Base-by-base conservation (phyloP, 2,113 vertebrate genomes). In the Plecotus auritus region DNA sequence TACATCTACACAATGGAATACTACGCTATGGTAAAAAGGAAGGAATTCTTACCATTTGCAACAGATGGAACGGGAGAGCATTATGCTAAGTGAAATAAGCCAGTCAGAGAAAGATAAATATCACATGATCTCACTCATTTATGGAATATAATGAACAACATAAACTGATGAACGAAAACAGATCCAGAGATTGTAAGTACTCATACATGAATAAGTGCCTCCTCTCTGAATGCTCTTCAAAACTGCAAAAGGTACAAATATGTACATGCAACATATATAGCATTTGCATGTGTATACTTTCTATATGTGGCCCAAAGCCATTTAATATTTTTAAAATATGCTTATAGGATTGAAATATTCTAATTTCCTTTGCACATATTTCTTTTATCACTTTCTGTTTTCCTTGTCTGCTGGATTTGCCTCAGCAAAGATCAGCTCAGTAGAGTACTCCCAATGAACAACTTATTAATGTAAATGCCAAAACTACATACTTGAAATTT, bases 251-350 rank as follows among this genome's bases (percentile, higher is more conserved):
- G 49, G 66, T 69, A 90, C 64, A 78, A 66, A 66, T 32, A 69
- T n/a, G 82, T 42, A 30, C 9, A 61, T 91, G 4, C 7, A 56
- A 54, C 40, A 77, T 90, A n/a, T 76, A 59, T 73, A 80, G 47
- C 10, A 26, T 76, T 70, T 78, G 11, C 20, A 23, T 37, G 6
- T 86, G 20, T 61, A 20, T 30, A 70, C 17, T 76, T 96, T 66
- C 56, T 84, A 40, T 90, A 73, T 91, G 37, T 77, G n/a, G 7
- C 13, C 54, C 17, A 76, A 70, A 90, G 61, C 13, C 61, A 93
- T 64, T 93, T 90, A 88, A 72, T 88, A 93, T 2, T 95, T 85
- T 93, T 78, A 40, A 72, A 81, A 74, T 93, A 83, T 86, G 69
- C 16, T 87, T 35, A 49, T 51, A 32, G 67, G 40, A 88, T 91